Evolutionary conservation across 2,797 vertebrate genomes (phyloP).

Genomic region (Margarornis squamiger): DNA sequence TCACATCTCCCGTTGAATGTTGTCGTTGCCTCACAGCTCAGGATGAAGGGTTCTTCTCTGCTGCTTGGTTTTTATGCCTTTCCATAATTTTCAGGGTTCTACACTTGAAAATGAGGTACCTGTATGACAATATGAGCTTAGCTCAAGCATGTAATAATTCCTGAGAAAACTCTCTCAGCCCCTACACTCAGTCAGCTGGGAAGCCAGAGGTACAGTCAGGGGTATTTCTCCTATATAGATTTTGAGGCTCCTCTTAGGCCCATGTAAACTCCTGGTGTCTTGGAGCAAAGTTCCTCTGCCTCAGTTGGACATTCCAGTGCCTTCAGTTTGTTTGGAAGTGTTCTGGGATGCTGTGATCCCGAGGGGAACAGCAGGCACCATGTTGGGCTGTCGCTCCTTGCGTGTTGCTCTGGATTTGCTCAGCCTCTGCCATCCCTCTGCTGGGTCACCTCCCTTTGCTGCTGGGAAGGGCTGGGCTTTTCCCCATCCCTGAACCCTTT

Average conservation of each 20-base stretch:
- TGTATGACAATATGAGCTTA: not conserved
- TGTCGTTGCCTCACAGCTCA: not conserved
- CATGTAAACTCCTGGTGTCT: not conserved
- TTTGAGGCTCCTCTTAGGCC: not conserved
- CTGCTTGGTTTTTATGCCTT: not conserved
- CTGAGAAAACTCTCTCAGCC: not conserved
- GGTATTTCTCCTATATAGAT: not conserved
- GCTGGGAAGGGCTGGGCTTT: not conserved
- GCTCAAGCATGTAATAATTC: not conserved
- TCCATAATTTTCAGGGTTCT: not conserved
- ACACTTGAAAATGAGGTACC: not conserved
- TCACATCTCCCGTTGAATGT: not conserved
- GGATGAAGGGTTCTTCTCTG: not conserved
- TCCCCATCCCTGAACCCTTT: not conserved
- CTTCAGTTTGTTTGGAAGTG: not conserved
- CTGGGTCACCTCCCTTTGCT: not conserved
- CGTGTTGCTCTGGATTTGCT: not conserved
- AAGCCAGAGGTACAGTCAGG: not conserved
- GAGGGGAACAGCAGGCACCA: not conserved
- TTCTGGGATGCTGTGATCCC: not conserved
- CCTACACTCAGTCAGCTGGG: fast-evolving
- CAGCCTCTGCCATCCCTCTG: not conserved
- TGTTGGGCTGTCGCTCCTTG: not conserved
- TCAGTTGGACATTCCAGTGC: not conserved
- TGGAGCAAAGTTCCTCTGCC: not conserved